Evolutionary conservation across 1,140 invertebrate species (phyloP).

Genomic region (Nasonia giraulti): DNA sequence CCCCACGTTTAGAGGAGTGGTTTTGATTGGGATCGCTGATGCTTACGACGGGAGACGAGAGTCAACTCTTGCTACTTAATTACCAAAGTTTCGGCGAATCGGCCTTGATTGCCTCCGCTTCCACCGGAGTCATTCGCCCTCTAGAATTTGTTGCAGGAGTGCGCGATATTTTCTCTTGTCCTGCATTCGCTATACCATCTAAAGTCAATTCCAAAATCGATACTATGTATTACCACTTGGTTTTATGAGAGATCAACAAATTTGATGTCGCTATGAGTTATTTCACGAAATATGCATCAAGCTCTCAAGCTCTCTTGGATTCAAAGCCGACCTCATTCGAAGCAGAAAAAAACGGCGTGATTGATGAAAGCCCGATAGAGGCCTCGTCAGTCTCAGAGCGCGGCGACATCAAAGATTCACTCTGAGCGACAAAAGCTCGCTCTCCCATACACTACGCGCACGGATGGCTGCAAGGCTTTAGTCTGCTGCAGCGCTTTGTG

Average conservation of each 20-base stretch:
- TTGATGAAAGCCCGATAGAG: background rate
- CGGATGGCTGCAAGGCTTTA: constrained; percentile 6
- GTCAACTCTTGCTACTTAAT: constrained; percentile 58
- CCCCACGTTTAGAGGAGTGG: background rate
- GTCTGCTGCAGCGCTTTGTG: background rate
- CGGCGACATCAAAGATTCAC: constrained; percentile 15
- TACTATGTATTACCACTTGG: no score
- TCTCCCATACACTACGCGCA: background rate
- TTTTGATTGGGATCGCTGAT: background rate
- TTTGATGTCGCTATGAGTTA: no score
- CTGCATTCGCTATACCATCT: background rate
- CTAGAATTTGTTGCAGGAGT: background rate
- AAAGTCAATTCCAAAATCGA: no score
- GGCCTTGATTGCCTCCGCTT: constrained; percentile 34
- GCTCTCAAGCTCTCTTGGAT: no score
- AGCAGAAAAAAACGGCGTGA: background rate
- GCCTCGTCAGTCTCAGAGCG: background rate
- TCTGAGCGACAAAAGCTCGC: background rate
- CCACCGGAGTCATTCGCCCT: background rate
- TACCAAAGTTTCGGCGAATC: constrained; percentile 50
- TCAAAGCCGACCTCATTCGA: background rate
- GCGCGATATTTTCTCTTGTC: constrained; percentile 32
- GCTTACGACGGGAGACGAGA: background rate
- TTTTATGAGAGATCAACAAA: no score
- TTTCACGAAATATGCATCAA: no score